phyloP scores from a whole-genome alignment of 2,113 vertebrate species.

The Pavo muticus region DNA sequence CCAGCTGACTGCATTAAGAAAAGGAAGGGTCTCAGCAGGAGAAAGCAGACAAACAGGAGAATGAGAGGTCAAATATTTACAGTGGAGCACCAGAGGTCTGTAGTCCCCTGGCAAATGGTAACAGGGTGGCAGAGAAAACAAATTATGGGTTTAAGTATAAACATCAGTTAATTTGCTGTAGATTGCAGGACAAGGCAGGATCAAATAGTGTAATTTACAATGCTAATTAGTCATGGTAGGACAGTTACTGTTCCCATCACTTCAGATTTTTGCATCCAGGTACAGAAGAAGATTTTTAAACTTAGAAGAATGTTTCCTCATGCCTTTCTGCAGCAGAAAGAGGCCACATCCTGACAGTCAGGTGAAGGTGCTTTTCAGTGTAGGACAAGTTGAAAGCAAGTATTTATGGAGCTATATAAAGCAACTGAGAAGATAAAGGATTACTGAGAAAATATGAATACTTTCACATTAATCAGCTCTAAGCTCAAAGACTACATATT shows the following conservation, averaged over 20 bases:
- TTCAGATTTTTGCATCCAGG: background rate
- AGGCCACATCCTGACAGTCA: background rate
- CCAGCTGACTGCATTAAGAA: constrained; percentile 18
- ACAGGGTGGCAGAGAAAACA: constrained; percentile 43
- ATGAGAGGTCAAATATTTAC: constrained; percentile 21
- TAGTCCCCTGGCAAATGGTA: background rate
- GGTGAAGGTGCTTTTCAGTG: background rate
- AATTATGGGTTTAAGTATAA: constrained; percentile 13
- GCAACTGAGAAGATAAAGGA: background rate
- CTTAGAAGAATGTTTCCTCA: background rate
- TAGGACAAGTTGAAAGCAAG: background rate
- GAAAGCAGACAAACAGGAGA: constrained; percentile 39
- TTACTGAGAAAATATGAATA: background rate
- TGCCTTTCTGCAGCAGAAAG: background rate
- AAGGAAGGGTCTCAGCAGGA: constrained; percentile 42
- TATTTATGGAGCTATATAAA: background rate
- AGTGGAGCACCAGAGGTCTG: constrained; percentile 13
- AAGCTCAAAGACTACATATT: background rate
- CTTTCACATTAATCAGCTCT: background rate
- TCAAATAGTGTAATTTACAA: background rate
- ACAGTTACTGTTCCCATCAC: background rate
- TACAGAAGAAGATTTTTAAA: constrained; percentile 31
- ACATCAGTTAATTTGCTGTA: background rate
- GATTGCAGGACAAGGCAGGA: background rate
- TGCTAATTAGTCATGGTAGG: background rate